These are phyloP conservation scores for Hypsopygia costalis DNA, from an alignment of 2,888 invertebrate genomes.

Conservation along the genomic window DNA sequence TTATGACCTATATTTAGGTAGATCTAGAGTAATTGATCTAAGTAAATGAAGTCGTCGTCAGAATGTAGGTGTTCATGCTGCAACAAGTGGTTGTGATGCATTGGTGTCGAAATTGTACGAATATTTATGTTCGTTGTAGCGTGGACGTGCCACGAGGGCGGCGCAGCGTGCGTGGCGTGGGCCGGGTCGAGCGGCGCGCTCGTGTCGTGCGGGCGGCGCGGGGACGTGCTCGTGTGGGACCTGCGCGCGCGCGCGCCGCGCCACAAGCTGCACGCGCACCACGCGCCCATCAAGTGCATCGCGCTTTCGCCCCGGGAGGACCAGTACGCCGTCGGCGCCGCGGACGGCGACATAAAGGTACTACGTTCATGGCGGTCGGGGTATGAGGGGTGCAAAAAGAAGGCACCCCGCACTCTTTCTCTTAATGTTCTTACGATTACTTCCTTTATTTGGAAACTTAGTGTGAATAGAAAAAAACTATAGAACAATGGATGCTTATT, in stretches of 20 bases:
- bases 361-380: too few relatives aligned
- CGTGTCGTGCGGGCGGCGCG: constrained; percentile 98
- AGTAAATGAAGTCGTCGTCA: too few relatives aligned
- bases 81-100: too few relatives aligned
- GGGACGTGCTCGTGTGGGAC: constrained; percentile 98
- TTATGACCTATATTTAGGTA: too few relatives aligned
- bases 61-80: too few relatives aligned
- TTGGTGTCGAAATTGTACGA: neutral
- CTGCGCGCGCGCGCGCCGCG: constrained; percentile 93
- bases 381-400: too few relatives aligned
- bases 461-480: too few relatives aligned
- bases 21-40: too few relatives aligned
- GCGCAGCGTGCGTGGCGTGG: constrained; percentile 93
- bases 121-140: constrained; percentile 76
- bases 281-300: constrained; percentile 96
- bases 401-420: too few relatives aligned
- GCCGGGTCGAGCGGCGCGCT: constrained; percentile 96
- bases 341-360: constrained; percentile 96
- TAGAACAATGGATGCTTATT: too few relatives aligned
- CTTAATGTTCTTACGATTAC: too few relatives aligned
- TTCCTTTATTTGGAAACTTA: too few relatives aligned
- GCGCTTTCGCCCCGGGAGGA: constrained; percentile 97
- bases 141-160: constrained; percentile 96
- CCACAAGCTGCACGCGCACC: constrained; percentile 93
- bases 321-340: constrained; percentile 97